A percentile compares a stretch with the other conserved stretches of the same genome.
These are phyloP conservation scores for Phyllotis vaccarum DNA, from an alignment of 2,797 vertebrate genomes.

Conservation along the genomic window DNA sequence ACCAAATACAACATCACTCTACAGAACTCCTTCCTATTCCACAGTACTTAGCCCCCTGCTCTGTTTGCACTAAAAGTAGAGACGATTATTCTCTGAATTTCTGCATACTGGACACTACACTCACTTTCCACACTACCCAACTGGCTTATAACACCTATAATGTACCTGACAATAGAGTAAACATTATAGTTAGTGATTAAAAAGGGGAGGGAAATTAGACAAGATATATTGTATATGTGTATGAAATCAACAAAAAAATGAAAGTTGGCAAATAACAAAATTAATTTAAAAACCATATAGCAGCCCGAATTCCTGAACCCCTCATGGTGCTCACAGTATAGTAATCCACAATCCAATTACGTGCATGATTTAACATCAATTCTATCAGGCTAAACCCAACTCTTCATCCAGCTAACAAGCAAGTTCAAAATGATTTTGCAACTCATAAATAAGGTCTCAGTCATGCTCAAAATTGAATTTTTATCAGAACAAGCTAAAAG, in stretches of 20 bases:
- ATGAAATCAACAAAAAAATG: neutral
- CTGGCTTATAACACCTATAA: neutral
- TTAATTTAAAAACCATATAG: neutral
- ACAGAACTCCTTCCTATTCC: neutral
- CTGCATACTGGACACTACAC: neutral
- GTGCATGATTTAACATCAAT: neutral
- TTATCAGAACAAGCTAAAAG: conserved; percentile 44
- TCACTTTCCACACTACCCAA: neutral
- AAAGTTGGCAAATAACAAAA: neutral
- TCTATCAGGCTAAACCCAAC: neutral
- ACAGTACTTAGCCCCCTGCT: neutral
- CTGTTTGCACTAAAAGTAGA: neutral
- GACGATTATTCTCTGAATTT: conserved; percentile 35
- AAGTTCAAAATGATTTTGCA: conserved; percentile 26
- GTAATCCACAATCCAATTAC: conserved; percentile 18
- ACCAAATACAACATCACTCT: neutral
- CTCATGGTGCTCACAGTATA: neutral
- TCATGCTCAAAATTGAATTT: conserved; percentile 59
- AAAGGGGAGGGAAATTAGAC: neutral
- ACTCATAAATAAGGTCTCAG: neutral
- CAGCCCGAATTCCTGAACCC: neutral
- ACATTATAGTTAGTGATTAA: neutral
- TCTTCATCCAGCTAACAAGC: neutral
- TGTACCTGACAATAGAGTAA: neutral
- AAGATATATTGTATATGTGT: neutral